A percentile compares a stretch with the other conserved stretches of the same genome.
Conservation (phyloP, 2,113 vertebrate species). For the Cyrtonyx montezumae region DNA sequence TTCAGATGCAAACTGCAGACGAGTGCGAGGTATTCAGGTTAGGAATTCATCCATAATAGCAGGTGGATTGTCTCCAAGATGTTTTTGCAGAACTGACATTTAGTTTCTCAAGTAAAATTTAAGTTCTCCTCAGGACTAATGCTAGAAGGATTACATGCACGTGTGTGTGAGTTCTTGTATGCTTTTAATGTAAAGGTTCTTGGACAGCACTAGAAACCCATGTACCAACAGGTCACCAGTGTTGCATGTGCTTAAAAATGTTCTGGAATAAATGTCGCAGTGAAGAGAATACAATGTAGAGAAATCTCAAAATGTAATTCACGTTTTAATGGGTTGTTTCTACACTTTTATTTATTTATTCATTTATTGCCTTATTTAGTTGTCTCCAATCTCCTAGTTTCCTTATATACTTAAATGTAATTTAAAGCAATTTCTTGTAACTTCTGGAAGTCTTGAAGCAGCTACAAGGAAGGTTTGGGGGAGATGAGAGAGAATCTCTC, state of each 20-base stretch:
- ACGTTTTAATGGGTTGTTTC: conserved; percentile 50
- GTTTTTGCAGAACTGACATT: neutral
- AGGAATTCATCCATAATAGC: neutral
- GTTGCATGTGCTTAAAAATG: conserved; percentile 50
- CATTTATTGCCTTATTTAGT: neutral
- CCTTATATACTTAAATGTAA: neutral
- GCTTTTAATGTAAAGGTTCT: conserved; percentile 25
- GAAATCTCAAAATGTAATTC: conserved; percentile 31
- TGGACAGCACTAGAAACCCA: conserved; percentile 10
- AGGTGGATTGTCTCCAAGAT: neutral
- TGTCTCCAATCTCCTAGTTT: neutral
- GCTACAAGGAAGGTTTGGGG: neutral
- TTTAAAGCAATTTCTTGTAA: neutral
- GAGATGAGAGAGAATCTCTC: neutral
- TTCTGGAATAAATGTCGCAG: conserved; percentile 16
- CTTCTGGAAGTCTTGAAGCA: neutral
- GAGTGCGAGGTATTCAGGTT: neutral
- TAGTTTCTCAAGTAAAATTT: neutral
- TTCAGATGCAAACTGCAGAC: neutral
- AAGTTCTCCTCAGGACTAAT: conserved; percentile 1
- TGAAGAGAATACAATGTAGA: conserved; percentile 53
- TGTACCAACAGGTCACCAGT: conserved; percentile 26
- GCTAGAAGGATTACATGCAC: neutral
- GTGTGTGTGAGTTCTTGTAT: conserved; percentile 35
- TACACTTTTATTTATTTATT: neutral